A percentile compares a stretch with the other conserved stretches of the same genome.
These are phyloP conservation scores for Echinops telfairi DNA, from an alignment of 2,113 vertebrate species.

Conservation along the genomic window DNA sequence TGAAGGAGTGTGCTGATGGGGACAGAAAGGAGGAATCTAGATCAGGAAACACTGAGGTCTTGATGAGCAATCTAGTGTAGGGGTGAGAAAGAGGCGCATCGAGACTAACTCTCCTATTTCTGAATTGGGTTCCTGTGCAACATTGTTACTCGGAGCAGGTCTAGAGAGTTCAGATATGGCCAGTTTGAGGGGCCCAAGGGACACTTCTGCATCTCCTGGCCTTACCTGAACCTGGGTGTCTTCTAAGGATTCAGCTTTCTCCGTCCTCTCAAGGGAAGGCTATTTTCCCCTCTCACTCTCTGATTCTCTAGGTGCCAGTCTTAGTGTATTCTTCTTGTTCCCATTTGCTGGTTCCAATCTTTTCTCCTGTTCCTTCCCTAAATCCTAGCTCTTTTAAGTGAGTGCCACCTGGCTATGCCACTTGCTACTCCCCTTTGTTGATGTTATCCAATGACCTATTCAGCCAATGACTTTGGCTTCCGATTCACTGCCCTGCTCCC, in stretches of 20 bases:
- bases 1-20: neutral
- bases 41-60: neutral
- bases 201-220: neutral
- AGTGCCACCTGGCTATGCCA: neutral
- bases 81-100: no score
- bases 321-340: neutral
- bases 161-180: neutral
- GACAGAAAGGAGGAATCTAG: neutral
- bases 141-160: neutral
- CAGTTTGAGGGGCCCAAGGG: neutral
- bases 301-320: neutral
- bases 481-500: neutral
- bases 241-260: neutral
- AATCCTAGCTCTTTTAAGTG: neutral
- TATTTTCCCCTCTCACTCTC: neutral
- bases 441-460: neutral
- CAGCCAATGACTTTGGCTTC: neutral
- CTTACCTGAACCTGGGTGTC: neutral
- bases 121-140: neutral
- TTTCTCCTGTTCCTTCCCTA: neutral
- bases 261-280: neutral
- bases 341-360: neutral
- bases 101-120: neutral
- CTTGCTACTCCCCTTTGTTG: neutral
- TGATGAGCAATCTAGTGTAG: neutral